phyloP scores from a whole-genome alignment of 1,140 invertebrate species.

The Triops cancriformis region DNA sequence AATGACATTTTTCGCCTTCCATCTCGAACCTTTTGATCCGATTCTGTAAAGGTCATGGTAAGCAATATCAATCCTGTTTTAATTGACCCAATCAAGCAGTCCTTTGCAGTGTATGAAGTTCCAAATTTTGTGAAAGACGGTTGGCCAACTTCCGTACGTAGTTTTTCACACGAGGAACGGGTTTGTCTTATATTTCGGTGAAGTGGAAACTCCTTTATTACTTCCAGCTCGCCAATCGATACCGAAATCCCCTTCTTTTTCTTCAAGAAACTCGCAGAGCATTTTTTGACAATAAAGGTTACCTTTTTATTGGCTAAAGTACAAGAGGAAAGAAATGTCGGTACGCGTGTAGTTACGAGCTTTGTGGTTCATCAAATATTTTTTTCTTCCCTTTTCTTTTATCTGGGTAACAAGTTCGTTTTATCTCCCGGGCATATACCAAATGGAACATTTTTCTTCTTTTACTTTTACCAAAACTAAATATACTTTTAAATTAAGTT shows the following conservation, averaged over 20 bases:
- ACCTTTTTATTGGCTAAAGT: background rate
- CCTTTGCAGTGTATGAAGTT: background rate
- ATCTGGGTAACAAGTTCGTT: background rate
- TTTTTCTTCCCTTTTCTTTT: background rate
- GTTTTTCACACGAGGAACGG: background rate
- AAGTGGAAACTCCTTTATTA: slow-evolving; percentile 7
- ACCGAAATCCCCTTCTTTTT: background rate
- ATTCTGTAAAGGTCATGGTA: background rate
- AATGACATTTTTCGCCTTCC: no score
- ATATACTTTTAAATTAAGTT: no score
- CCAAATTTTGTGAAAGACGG: background rate
- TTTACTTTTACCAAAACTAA: no score
- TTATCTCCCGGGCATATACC: no score
- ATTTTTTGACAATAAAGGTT: background rate
- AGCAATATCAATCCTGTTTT: background rate
- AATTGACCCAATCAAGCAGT: background rate
- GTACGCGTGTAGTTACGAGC: background rate
- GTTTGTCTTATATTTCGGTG: background rate
- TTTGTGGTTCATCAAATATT: background rate
- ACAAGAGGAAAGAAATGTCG: background rate
- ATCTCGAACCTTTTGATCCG: no score
- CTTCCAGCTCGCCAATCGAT: background rate
- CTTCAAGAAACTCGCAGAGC: background rate
- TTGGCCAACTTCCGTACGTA: background rate
- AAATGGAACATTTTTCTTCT: no score